Conservation (phyloP, 92 coral and sea anemone genomes). For the Zoanthus sociatus region DNA sequence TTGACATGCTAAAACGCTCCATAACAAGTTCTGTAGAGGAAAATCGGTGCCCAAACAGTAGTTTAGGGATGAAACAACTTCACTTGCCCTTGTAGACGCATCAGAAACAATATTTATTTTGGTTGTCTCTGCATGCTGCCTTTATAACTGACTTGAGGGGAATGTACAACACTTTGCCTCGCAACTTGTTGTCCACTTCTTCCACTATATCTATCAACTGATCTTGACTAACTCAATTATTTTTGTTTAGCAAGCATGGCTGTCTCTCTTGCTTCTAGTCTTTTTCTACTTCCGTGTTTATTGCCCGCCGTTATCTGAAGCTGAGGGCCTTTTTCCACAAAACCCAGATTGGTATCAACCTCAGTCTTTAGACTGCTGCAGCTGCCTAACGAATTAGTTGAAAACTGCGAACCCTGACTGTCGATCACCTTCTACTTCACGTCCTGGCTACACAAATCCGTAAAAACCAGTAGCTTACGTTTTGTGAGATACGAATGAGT, state of each 20-base stretch:
- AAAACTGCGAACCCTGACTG: conserved; percentile 52
- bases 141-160: conserved; percentile 47
- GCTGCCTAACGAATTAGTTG: conserved; percentile 67
- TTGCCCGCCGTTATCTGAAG: conserved; percentile 50
- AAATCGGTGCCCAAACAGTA: conserved; percentile 68
- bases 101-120: no score
- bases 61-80: conserved; percentile 46
- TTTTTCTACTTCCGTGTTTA: conserved; percentile 49
- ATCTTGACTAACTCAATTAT: conserved; percentile 48
- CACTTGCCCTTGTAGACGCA: not conserved
- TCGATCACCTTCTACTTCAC: conserved; percentile 60
- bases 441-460: conserved; percentile 59
- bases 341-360: conserved; percentile 72
- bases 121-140: no score
- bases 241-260: conserved; percentile 50
- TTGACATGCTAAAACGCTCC: conserved; percentile 47
- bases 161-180: conserved; percentile 37
- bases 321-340: conserved; percentile 66
- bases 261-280: conserved; percentile 57
- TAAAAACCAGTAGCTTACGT: conserved; percentile 47
- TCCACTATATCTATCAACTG: conserved; percentile 39
- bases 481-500: conserved; percentile 18
- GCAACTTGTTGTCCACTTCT: conserved; percentile 26
- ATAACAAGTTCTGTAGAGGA: conserved; percentile 61
- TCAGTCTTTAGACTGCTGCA: conserved; percentile 8